phyloP scores from a whole-genome alignment of 2,888 invertebrate species.

The Conops quadrifasciatus region DNA sequence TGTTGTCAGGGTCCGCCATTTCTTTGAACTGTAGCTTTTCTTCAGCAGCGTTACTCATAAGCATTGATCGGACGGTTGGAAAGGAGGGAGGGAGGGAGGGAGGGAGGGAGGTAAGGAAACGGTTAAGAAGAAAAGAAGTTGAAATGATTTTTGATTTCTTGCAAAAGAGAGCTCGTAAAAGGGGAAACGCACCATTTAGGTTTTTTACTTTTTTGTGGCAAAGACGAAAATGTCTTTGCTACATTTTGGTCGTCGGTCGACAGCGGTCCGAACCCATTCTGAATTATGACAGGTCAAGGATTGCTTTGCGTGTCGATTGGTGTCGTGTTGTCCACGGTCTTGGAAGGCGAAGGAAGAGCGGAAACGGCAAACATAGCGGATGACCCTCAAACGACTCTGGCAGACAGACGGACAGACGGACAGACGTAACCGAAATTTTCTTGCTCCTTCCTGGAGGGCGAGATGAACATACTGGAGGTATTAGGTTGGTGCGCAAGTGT shows the following conservation, averaged over 20 bases:
- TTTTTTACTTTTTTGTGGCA: neutral
- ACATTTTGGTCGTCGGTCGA: neutral
- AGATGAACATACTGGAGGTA: neutral
- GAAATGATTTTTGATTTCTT: conserved; percentile 32
- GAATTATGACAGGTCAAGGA: conserved; percentile 59
- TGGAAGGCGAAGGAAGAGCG: neutral
- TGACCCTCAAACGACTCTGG: conserved; percentile 9
- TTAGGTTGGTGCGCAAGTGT: conserved; percentile 16
- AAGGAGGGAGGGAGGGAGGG: too few species aligned
- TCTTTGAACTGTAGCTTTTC: neutral
- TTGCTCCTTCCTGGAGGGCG: neutral
- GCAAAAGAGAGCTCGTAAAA: conserved; percentile 26
- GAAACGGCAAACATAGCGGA: neutral
- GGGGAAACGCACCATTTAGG: conserved; percentile 5
- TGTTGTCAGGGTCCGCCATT: neutral
- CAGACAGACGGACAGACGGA: neutral
- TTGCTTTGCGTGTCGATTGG: conserved; percentile 40
- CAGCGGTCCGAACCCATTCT: conserved; percentile 29
- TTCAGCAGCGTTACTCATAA: conserved; percentile 11
- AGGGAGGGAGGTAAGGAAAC: neutral
- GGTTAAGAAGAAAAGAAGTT: neutral
- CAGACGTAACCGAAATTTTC: neutral
- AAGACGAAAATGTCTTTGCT: conserved; percentile 12
- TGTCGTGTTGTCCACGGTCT: neutral
- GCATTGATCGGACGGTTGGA: too few species aligned